These are phyloP conservation scores for Himalopsyche kuldschensis DNA, from an alignment of 2,888 invertebrate species.

Conservation along the genomic window DNA sequence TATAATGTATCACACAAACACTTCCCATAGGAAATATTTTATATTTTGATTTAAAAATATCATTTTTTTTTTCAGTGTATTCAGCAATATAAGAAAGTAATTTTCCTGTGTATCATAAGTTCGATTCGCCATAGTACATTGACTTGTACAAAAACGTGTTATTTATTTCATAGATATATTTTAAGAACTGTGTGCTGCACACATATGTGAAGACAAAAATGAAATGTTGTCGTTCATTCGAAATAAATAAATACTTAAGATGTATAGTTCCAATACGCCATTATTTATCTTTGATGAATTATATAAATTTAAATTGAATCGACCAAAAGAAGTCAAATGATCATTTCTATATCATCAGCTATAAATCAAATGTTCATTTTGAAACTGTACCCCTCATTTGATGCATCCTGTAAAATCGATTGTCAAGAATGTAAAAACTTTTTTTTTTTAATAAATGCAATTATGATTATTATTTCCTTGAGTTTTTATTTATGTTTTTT, in stretches of 20 bases:
- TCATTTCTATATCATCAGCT: too few species aligned
- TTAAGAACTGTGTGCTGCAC: neutral
- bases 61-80: neutral
- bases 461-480: neutral
- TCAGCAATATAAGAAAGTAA: neutral
- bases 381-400: neutral
- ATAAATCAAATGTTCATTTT: neutral
- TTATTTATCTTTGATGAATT: too few species aligned
- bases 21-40: neutral
- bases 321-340: too few species aligned
- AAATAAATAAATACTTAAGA: neutral
- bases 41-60: neutral
- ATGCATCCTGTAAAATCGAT: neutral
- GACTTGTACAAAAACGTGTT: neutral
- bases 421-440: neutral
- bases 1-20: neutral
- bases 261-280: neutral
- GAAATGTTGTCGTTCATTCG: neutral
- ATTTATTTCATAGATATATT: constrained; percentile 1
- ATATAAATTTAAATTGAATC: too few species aligned
- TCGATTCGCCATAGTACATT: neutral
- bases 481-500: neutral
- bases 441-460: neutral
- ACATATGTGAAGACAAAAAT: neutral
- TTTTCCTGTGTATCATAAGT: neutral